Evolutionary conservation across 2,888 invertebrate species (phyloP), one percentile per base, ranked within the genome.

Genomic region (Synanthedon myopaeformis): DNA sequence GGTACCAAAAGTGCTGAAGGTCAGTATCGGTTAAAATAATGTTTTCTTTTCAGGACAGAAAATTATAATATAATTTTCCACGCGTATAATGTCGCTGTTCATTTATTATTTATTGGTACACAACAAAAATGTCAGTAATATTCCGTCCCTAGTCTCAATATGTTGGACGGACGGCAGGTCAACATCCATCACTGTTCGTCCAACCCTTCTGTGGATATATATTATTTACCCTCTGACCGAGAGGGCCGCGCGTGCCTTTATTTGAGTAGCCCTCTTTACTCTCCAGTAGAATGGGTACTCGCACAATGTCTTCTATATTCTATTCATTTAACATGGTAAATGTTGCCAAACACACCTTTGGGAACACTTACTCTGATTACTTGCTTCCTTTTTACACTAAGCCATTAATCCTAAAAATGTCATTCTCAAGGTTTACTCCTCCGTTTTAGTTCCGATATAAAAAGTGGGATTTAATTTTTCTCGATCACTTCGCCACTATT

Each of bases 151-250:
- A 61, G 61, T 61, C 61, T 58, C 66, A 66, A 69, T 70, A 66
- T 64, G 67, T 65, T 67, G 61, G 57, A 59, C 59, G 49, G 61
- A 55, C 61, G 65, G 64, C 62, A 61, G 58, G 58, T 59, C 49
- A 59, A 61, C 68, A 72, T 74, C 70, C 67, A 73, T 73, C 72
- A 73, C 65, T 54, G 62, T 57, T 62, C 63, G 64, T 62, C 61
- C 63, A 67, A 67, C 69, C 70, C 68, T 68, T 65, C 61, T 58
- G 57, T 59, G 54, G 55, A 56, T 58, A 73, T 74, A 70, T 75
- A 74, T 73, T 74, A 76, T 74, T 75, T 71, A 74, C 72, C 67
- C 68, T 64, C 63, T 66, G 67, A 49, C 49, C 49, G 17, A 17
- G 23, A 23, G 17, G 17, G 23, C 17, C 49, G 23, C 49, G 17